Evolutionary conservation across 2,797 vertebrate genomes (phyloP).

Genomic region (Pyrocephalus nanus): DNA sequence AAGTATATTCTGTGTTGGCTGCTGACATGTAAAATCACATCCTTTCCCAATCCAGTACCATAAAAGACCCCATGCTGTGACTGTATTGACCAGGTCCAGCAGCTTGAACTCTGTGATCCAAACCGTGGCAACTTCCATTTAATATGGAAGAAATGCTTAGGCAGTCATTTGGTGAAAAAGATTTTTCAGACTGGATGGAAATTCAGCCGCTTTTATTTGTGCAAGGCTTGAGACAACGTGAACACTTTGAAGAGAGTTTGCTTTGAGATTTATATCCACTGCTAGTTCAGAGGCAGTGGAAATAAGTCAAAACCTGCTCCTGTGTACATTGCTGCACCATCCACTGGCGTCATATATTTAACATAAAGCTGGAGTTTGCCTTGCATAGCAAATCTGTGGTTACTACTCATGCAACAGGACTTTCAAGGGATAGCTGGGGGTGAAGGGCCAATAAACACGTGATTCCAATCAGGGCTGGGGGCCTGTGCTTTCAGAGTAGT

Average conservation of each 20-base stretch:
- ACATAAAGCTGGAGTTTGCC: not conserved
- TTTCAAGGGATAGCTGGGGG: not conserved
- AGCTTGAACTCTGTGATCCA: not conserved
- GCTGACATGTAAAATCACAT: fast-evolving
- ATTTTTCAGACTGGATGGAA: not conserved
- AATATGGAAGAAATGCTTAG: not conserved
- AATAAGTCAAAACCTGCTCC: slow-evolving; percentile 7
- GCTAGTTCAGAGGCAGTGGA: not conserved
- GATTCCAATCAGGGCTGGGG: not conserved
- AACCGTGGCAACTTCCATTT: not conserved
- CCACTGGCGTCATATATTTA: not conserved
- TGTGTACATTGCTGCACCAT: not conserved
- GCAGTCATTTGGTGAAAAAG: not conserved
- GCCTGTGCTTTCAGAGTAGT: not conserved
- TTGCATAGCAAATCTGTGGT: not conserved
- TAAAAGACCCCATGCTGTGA: no score
- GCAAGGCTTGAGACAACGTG: not conserved
- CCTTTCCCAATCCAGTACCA: fast-evolving
- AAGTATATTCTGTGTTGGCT: not conserved
- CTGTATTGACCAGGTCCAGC: not conserved
- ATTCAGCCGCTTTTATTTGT: not conserved
- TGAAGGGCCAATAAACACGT: fast-evolving
- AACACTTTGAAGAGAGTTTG: not conserved
- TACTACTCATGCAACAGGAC: not conserved
- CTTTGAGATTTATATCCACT: not conserved